Conservation (phyloP, 1,140 invertebrate species). For the Dendroctonus valens region DNA sequence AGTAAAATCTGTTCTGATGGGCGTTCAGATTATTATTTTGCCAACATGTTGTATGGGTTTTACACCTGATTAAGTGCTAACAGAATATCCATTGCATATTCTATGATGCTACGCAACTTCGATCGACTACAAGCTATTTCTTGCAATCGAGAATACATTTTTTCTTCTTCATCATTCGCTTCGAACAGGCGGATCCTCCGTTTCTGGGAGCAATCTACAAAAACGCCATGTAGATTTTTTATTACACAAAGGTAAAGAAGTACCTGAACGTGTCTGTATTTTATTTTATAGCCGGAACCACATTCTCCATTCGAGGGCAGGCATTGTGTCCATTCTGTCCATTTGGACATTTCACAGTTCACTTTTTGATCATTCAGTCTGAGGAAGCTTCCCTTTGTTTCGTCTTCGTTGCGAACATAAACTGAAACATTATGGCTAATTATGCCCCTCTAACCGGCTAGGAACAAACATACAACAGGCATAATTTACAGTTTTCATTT, state of each 20-base stretch:
- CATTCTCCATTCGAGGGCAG: conserved; percentile 24
- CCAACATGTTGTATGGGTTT: too few relatives aligned
- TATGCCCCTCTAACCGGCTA: too few relatives aligned
- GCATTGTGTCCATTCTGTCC: conserved; percentile 41
- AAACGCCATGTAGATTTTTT: conserved; percentile 9
- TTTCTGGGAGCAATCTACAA: conserved; percentile 59
- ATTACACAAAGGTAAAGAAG: conserved; percentile 11
- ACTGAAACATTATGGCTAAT: conserved; percentile 12
- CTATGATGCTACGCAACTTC: too few relatives aligned
- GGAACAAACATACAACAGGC: too few relatives aligned
- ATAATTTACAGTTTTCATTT: too few relatives aligned
- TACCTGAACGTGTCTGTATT: conserved; percentile 47
- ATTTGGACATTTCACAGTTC: conserved; percentile 36
- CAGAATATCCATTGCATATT: too few relatives aligned
- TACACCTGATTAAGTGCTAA: too few relatives aligned
- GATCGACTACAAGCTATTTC: neutral
- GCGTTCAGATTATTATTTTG: too few relatives aligned
- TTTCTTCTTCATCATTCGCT: conserved; percentile 55
- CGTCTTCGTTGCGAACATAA: conserved; percentile 8
- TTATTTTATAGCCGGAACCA: conserved; percentile 36
- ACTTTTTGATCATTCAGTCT: conserved; percentile 3
- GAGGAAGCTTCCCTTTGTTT: neutral
- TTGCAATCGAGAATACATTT: conserved; percentile 48
- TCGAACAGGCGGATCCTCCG: conserved; percentile 68
- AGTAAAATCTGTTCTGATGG: too few relatives aligned